phyloP scores from a whole-genome alignment of 2,888 invertebrate genomes.

The Tetragonula carbonaria region DNA sequence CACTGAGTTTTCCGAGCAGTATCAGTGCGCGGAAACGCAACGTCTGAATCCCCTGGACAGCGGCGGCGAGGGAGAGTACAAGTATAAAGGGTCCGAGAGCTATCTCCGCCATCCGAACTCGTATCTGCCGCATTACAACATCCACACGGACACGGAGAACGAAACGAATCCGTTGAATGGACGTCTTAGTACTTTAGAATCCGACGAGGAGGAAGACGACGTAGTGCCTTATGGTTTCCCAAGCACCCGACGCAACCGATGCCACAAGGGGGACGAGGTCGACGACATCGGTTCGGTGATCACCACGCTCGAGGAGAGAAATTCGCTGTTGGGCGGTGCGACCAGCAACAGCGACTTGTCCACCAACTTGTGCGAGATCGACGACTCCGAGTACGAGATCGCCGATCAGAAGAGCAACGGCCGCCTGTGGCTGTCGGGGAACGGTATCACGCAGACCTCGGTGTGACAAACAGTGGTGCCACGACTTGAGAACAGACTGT shows the following conservation, averaged over 20 bases:
- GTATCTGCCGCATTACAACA: slow-evolving; percentile 91
- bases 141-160: slow-evolving; percentile 88
- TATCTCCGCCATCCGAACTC: slow-evolving; percentile 93
- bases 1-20: slow-evolving; percentile 86
- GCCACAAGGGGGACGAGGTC: slow-evolving; percentile 83
- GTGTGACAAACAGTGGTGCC: slow-evolving; percentile 81
- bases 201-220: slow-evolving; percentile 82
- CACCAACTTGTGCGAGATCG: slow-evolving; percentile 95
- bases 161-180: slow-evolving; percentile 83
- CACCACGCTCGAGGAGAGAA: slow-evolving; percentile 90
- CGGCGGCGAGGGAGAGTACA: slow-evolving; percentile 86
- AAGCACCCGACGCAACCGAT: slow-evolving; percentile 83
- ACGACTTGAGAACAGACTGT: slow-evolving; percentile 54
- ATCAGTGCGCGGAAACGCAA: slow-evolving; percentile 85
- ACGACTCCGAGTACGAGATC: slow-evolving; percentile 92
- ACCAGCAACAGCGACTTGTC: slow-evolving; percentile 94
- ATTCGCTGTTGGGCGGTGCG: slow-evolving; percentile 89
- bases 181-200: slow-evolving; percentile 81
- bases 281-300: slow-evolving; percentile 89
- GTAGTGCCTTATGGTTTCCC: slow-evolving; percentile 85
- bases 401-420: slow-evolving; percentile 83
- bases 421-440: slow-evolving; percentile 81
- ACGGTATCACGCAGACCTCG: slow-evolving; percentile 83
- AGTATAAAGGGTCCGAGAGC: slow-evolving; percentile 86
- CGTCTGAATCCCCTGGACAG: slow-evolving; percentile 87